Percentiles rank a stretch among this genome's conserved stretches.
Conservation (phyloP, 2,113 vertebrate genomes). For the Semicossyphus pulcher region DNA sequence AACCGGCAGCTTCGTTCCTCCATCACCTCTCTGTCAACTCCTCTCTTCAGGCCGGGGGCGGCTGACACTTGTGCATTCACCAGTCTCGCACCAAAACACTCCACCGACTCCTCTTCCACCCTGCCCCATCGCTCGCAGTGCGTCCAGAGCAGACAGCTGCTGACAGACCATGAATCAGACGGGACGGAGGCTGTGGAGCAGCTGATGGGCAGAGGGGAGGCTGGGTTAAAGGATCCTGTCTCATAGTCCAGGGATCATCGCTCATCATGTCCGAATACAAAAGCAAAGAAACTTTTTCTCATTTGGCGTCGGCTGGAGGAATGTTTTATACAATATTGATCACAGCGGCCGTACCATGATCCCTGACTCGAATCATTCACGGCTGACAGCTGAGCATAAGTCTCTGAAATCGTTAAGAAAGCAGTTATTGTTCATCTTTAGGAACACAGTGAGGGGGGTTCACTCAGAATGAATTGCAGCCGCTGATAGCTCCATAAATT, state of each 20-base stretch:
- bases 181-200: constrained; percentile 11
- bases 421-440: constrained; percentile 5
- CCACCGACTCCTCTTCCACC: constrained; percentile 25
- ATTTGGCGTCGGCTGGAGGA: not conserved
- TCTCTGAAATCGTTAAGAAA: not conserved
- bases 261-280: constrained; percentile 49
- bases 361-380: constrained; percentile 2
- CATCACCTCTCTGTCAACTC: constrained; percentile 29
- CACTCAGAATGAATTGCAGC: too few species aligned
- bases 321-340: constrained; percentile 37
- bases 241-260: constrained; percentile 41
- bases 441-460: not conserved
- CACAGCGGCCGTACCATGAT: not conserved
- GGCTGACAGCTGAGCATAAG: not conserved
- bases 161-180: constrained; percentile 55
- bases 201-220: constrained; percentile 35
- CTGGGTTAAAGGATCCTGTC: constrained; percentile 42
- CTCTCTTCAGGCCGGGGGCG: not conserved
- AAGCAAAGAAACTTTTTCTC: constrained; percentile 10
- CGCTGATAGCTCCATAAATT: too few species aligned
- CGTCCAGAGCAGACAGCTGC: constrained; percentile 21
- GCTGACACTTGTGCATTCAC: constrained; percentile 13
- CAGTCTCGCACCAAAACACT: constrained; percentile 24
- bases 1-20: not conserved
- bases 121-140: not conserved